Evolutionary conservation across 2,113 vertebrate species (phyloP), one percentile per base, ranked within the genome.

Genomic region (Epinephelus cyanopodus): DNA sequence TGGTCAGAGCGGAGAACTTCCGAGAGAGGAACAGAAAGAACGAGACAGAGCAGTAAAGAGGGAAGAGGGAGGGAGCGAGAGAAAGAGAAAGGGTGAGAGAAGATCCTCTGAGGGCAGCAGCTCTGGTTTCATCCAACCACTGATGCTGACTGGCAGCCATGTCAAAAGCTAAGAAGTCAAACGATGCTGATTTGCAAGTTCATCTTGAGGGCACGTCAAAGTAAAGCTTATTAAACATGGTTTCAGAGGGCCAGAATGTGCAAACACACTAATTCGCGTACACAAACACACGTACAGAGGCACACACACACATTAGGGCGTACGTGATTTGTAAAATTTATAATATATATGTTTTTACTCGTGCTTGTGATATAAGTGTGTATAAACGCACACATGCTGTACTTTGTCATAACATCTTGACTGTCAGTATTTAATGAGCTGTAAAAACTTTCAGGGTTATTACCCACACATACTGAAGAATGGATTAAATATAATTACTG

Each of bases 141-240:
- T 93, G 93, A 91, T 85, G 87, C 60, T 92, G 91, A 93, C 79
- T 91, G 90, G 87, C 91, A 94, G 91, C 90, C 87, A 81, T 89
- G 93, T 93, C 92, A 93, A 85, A 92, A 90, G 83, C 76, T 56
- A 74, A 79, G 83, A 80, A 90, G 88, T 88, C 89, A 94, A 90
- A 91, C 77, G 68, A 86, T 82, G 84, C 65, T 84, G 86, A 90
- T 89, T 87, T 73, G 82, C 82, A 76, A 89, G 92, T 93, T 94
- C 91, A 94, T 94, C 88, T 90, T 79, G 68, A 79, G 93, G 93
- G 81, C 91, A 93, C 25, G 81, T 87, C 82, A 79, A 82, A 87
- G 79, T 86, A 83, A 91, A 92, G 92, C 90, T 90, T 78, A 81
- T 93, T 91, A 91, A 83, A 54, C 81, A 79, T 82, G 70, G 62